Evolutionary conservation across 2,888 invertebrate genomes (phyloP), one percentile per base, ranked within the genome.

Genomic region (Xestia rhomboidea): DNA sequence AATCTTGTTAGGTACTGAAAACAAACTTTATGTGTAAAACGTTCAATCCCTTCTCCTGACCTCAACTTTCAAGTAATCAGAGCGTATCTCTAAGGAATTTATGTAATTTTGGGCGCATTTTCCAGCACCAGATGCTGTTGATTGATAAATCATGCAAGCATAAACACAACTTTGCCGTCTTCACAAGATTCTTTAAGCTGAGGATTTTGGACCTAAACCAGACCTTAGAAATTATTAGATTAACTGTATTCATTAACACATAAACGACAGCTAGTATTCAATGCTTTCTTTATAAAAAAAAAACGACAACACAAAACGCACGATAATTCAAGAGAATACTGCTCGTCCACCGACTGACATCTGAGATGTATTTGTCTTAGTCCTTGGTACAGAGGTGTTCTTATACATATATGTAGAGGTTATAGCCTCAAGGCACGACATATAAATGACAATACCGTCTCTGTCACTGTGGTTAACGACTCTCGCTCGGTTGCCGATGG

Each of bases 391-490:
- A 62, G 49, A 72, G 51, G 51, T 57, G 63, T 60, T 44, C 27
- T 34, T 68, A 74, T 49, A 73, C 51, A 69, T 44, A 69, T 44
- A 75, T 66, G 46, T 78, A 62, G 74, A 46, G 38, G 72, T 69
- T 73, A 85, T 68, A 81, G 24, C 74, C 72, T 63, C 64, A 64
- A 51, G 68, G 64, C 60, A 72, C 72, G 34, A 80, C 78, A 73
- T 82, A 74, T 78, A 30, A 81, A 41, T 49, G 77, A 77, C 75
- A 84, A 82, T 79, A 73, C 64, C 24, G 74, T 76, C 70, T 62
- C 71, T 41, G 41, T 41, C 74, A 76, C 86, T 89, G 88, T 71
- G 77, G 77, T 79, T 89, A 89, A 89, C 76, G 88, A 81, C 79
- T 80, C 64, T 79, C 77, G 77, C 71, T 76, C 51, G 41, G 73